Evolutionary conservation across 2,888 invertebrate genomes (phyloP).

Genomic region (Arge pagana): DNA sequence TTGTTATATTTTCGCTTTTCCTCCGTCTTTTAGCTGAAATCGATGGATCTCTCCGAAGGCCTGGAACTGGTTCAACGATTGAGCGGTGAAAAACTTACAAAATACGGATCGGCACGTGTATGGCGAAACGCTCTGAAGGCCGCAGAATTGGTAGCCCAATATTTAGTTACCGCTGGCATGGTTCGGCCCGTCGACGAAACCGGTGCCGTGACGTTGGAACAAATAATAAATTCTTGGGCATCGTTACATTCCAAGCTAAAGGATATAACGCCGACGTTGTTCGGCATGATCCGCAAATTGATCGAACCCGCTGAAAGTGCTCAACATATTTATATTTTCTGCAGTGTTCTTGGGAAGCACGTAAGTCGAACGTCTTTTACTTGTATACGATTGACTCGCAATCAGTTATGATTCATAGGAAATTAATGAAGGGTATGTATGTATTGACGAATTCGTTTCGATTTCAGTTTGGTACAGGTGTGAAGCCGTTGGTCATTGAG

Average conservation of each 20-base stretch:
- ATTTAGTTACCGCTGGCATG: slow-evolving; percentile 63
- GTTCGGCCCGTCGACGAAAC: slow-evolving; percentile 59
- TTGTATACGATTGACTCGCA: too few species aligned
- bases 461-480: slow-evolving; percentile 62
- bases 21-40: slow-evolving; percentile 60
- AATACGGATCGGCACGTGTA: slow-evolving; percentile 61
- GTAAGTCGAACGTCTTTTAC: slow-evolving; percentile 48
- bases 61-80: slow-evolving; percentile 62
- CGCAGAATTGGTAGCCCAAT: slow-evolving; percentile 63
- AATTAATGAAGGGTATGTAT: too few species aligned
- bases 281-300: slow-evolving; percentile 57
- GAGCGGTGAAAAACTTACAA: slow-evolving; percentile 54
- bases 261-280: slow-evolving; percentile 47
- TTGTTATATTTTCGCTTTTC: neutral
- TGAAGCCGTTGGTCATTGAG: slow-evolving; percentile 72
- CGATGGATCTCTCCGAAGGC: slow-evolving; percentile 62
- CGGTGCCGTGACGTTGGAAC: slow-evolving; percentile 48
- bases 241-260: slow-evolving; percentile 52
- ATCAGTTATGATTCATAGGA: too few species aligned
- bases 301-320: slow-evolving; percentile 67
- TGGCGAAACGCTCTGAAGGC: slow-evolving; percentile 64
- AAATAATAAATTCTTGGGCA: slow-evolving; percentile 54
- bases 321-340: slow-evolving; percentile 70
- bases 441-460: slow-evolving; percentile 25
- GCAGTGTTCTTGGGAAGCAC: slow-evolving; percentile 58